phyloP scores from a whole-genome alignment of 2,113 vertebrate genomes.

The Oceanites oceanicus region DNA sequence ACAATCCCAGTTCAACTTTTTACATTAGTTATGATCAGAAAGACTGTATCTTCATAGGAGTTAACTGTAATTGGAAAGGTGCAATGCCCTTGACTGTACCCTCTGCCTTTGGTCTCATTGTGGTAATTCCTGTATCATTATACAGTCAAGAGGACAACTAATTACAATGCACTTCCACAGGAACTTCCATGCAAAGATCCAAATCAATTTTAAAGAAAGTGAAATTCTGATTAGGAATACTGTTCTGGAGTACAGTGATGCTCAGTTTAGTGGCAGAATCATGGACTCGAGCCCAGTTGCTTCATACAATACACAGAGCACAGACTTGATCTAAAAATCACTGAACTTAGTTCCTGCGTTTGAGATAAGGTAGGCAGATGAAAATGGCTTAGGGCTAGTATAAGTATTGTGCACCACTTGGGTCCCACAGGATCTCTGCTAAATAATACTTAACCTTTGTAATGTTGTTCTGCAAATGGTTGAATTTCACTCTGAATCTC shows the following conservation, averaged over 20 bases:
- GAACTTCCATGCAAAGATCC: background rate
- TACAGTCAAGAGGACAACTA: background rate
- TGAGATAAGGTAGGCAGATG: background rate
- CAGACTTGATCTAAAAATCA: background rate
- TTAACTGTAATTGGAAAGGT: background rate
- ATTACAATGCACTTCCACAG: background rate
- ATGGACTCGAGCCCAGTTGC: background rate
- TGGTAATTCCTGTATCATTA: background rate
- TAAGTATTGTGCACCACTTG: background rate
- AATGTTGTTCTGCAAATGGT: background rate
- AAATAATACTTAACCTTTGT: background rate
- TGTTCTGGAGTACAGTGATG: background rate
- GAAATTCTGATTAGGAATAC: background rate
- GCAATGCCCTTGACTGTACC: background rate
- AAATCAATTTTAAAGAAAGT: background rate
- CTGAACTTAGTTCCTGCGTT: background rate
- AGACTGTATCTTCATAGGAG: background rate
- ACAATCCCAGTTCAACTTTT: background rate
- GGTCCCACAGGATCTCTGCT: background rate
- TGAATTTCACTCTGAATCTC: background rate
- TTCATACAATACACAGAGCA: background rate
- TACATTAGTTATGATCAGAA: background rate
- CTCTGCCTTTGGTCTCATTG: background rate
- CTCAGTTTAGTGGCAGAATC: background rate
- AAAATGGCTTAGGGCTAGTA: background rate